Base-by-base conservation (phyloP, 1,140 invertebrate species). In the Aporrectodea caliginosa region DNA sequence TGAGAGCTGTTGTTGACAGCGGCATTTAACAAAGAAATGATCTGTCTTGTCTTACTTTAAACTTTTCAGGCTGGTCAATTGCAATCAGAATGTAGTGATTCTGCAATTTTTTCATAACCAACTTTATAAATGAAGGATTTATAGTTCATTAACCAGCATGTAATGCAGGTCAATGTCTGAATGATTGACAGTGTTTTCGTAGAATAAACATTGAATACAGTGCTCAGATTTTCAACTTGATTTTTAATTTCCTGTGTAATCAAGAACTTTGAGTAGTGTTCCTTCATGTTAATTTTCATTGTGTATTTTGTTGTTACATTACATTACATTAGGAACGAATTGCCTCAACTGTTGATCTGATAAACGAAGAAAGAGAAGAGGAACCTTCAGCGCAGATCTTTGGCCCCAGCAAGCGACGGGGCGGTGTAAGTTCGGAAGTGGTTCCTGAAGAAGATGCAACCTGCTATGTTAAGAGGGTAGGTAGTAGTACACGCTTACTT, bases 351-450 rank as follows among this genome's bases (percentile, higher is more conserved):
- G 29, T 35, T 58, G 27, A 35, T 16, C 27, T 27, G 29, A 35
- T 35, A 58, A 43, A 30, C 30, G 75, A 76, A 27, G 75, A 76
- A 22, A 35, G 43, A 14, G 75, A 76, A 35, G 75, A 76, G 31
- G 75, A 76, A 29, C 43, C 43, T n/a, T 32, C 35, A 29, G 22
- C 29, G 12, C 30, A 29, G n/a, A 35, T 35, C 35, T 27, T 68
- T 34, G 75, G 75, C 12, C 75, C 75, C 34, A 58, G 29, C 34
- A 35, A 32, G 31, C 33, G 75, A 27, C 34, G 75, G 35, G 75
- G 75, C n/a, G 75, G 75, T 14, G 75, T 76, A 31, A 76, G 75
- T 43, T 76, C 75, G 29, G 75, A 76, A 32, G 75, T 76, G 16
- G 43, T 76, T 43, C 33, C 75, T 2, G 75, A 58, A 29, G 32